Percentiles rank a stretch among this genome's conserved stretches.
Conservation (phyloP, 2,113 vertebrate species). For the Cephalopholis sonnerati region DNA sequence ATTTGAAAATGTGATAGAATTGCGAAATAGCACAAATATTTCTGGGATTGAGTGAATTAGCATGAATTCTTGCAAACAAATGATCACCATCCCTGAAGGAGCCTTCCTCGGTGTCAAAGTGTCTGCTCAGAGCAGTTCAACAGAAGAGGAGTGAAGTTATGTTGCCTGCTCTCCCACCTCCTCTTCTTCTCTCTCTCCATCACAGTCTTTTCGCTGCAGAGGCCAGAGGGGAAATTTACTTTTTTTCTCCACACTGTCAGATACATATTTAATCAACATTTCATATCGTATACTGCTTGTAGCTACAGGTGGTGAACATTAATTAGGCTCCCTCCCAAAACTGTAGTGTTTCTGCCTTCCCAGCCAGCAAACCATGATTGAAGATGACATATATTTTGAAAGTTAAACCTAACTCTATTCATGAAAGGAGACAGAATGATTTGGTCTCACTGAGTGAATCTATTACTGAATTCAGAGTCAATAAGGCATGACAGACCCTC, state of each 20-base stretch:
- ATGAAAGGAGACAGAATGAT: not conserved
- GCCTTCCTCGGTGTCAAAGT: too few species aligned
- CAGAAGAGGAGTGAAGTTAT: not conserved
- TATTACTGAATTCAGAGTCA: not conserved
- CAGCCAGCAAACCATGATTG: not conserved
- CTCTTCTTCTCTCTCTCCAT: not conserved
- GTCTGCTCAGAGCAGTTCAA: too few species aligned
- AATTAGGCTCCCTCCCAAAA: conserved; percentile 12
- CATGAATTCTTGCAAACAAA: too few species aligned
- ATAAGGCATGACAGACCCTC: not conserved
- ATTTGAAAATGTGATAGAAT: too few species aligned
- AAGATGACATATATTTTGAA: not conserved
- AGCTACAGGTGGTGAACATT: conserved; percentile 15
- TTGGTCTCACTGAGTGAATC: not conserved
- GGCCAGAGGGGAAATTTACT: conserved; percentile 19
- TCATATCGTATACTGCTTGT: conserved; percentile 11
- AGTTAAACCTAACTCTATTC: conserved; percentile 6
- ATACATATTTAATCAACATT: conserved; percentile 35
- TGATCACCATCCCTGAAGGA: too few species aligned
- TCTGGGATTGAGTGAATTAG: too few species aligned
- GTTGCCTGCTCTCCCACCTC: not conserved
- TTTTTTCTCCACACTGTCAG: not conserved
- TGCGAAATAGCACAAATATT: too few species aligned
- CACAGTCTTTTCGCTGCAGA: not conserved
- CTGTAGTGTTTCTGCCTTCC: not conserved